A percentile compares a stretch with the other conserved stretches of the same genome.
Evolutionary conservation across 1,140 invertebrate genomes (phyloP).

Genomic region (Drosophila kikkawai): DNA sequence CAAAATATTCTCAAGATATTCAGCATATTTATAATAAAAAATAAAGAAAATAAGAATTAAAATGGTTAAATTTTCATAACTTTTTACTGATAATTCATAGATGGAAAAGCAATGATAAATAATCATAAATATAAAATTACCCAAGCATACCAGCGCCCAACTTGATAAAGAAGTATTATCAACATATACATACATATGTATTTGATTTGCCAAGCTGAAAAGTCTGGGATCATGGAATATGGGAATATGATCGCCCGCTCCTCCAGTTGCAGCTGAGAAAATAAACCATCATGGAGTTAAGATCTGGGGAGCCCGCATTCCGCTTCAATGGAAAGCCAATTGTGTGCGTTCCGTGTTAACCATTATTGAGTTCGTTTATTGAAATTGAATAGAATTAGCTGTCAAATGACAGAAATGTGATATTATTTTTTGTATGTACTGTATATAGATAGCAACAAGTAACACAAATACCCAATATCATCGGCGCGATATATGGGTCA

Average conservation of each 20-base stretch:
- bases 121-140: not conserved
- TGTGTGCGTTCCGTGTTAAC: constrained; percentile 42
- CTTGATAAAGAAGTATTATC: too few species aligned
- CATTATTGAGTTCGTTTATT: constrained; percentile 68
- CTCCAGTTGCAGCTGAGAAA: constrained; percentile 17
- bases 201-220: not conserved
- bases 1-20: too few species aligned
- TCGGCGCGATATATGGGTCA: constrained; percentile 15
- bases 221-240: not conserved
- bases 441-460: constrained; percentile 80
- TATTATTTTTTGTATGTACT: constrained; percentile 53
- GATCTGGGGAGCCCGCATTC: constrained; percentile 18
- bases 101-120: not conserved
- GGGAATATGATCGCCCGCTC: too few species aligned
- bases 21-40: too few species aligned
- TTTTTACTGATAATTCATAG: not conserved
- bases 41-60: too few species aligned
- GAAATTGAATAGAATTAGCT: constrained; percentile 80
- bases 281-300: constrained; percentile 2
- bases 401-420: constrained; percentile 65
- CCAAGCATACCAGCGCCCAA: not conserved
- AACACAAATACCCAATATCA: constrained; percentile 59
- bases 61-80: too few species aligned
- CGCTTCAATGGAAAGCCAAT: constrained; percentile 13
- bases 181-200: too few species aligned